Conservation (phyloP, 2,888 invertebrate genomes). For the Scrobipalpa costella region DNA sequence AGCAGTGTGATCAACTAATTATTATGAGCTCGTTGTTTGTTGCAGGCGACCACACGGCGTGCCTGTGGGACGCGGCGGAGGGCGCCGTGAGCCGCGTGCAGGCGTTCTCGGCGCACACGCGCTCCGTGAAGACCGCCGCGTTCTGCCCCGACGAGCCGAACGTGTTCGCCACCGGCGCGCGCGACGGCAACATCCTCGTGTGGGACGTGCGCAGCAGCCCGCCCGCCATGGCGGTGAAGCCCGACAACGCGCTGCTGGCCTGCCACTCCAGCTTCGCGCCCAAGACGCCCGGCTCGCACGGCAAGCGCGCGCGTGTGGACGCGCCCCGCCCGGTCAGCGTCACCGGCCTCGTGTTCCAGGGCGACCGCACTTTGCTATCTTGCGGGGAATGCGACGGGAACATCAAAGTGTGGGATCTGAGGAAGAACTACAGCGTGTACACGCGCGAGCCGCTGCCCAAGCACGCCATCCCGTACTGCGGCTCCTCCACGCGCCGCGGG, state of each 20-base stretch:
- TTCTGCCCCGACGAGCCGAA: slow-evolving; percentile 86
- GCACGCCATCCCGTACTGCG: slow-evolving; percentile 86
- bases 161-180: slow-evolving; percentile 92
- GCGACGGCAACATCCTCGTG: slow-evolving; percentile 92
- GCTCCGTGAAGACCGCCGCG: slow-evolving; percentile 91
- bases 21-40: slow-evolving; percentile 19
- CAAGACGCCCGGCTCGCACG: slow-evolving; percentile 77
- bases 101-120: slow-evolving; percentile 88
- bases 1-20: neutral
- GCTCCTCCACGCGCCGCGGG: slow-evolving; percentile 84
- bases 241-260: slow-evolving; percentile 87
- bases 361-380: slow-evolving; percentile 88
- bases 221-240: slow-evolving; percentile 71
- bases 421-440: slow-evolving; percentile 88
- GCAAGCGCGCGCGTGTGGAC: slow-evolving; percentile 70
- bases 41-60: slow-evolving; percentile 89
- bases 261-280: slow-evolving; percentile 80
- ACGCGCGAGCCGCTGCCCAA: slow-evolving; percentile 87
- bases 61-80: slow-evolving; percentile 87
- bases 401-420: slow-evolving; percentile 93
- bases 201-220: slow-evolving; percentile 86
- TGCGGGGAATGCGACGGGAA: slow-evolving; percentile 93
- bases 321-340: slow-evolving; percentile 85
- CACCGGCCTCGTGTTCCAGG: slow-evolving; percentile 91
- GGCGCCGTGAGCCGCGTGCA: slow-evolving; percentile 69